phyloP scores from a whole-genome alignment of 2,797 vertebrate species.

The Pagetopsis macropterus region DNA sequence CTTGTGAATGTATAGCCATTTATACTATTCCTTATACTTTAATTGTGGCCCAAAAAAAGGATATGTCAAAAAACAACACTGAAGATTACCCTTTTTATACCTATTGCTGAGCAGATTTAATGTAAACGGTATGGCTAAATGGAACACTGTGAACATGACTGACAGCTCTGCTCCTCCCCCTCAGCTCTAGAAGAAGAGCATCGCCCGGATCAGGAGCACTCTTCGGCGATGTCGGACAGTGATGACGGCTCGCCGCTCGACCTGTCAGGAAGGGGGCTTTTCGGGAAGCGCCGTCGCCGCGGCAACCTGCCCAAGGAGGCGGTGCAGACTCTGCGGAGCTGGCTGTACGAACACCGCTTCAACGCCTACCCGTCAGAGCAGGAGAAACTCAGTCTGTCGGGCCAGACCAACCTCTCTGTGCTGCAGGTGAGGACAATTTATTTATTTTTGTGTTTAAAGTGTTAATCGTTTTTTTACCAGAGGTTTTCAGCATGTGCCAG shows the following conservation, averaged over 20 bases:
- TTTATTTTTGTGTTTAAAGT: not conserved
- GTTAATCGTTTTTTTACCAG: not conserved
- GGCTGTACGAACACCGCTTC: conserved; percentile 95
- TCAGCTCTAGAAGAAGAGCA: conserved; percentile 82
- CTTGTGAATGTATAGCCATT: not conserved
- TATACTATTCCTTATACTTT: not conserved
- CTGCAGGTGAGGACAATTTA: conserved; percentile 87
- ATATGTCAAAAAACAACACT: too few species aligned
- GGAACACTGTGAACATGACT: not conserved
- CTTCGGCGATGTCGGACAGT: conserved; percentile 88
- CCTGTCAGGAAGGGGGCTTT: conserved; percentile 79
- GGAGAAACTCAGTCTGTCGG: conserved; percentile 93
- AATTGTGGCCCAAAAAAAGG: not conserved
- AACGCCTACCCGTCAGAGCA: conserved; percentile 97
- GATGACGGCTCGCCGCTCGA: conserved; percentile 89
- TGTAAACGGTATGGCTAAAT: not conserved
- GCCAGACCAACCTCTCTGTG: conserved; percentile 92
- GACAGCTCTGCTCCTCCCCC: conserved; percentile 4
- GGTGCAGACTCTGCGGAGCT: conserved; percentile 93
- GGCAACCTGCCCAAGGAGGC: conserved; percentile 97
- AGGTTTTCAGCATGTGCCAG: not conserved
- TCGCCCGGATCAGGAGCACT: conserved; percentile 77
- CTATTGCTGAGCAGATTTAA: not conserved
- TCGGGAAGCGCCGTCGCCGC: conserved; percentile 91
- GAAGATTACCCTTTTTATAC: not conserved